Evolutionary conservation across 2,113 vertebrate genomes (phyloP).

Genomic region (Isurus oxyrinchus): DNA sequence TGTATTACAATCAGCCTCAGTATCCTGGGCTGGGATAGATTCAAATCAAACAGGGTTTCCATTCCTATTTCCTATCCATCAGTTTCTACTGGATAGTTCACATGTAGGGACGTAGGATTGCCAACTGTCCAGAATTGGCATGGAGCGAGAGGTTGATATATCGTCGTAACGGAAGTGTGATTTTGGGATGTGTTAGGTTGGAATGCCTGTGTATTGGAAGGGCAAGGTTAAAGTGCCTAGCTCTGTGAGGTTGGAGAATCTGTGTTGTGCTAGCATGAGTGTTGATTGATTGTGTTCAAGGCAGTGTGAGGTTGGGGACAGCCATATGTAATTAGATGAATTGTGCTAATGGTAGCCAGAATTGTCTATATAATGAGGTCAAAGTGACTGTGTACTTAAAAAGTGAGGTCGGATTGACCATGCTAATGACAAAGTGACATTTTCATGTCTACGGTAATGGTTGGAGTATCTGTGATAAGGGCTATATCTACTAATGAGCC

Average conservation of each 20-base stretch:
- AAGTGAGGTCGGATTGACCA: neutral
- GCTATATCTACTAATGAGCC: neutral
- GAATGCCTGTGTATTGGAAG: neutral
- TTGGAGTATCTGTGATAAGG: neutral
- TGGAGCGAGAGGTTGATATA: neutral
- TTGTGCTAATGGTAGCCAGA: neutral
- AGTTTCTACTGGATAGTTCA: neutral
- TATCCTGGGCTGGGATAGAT: neutral
- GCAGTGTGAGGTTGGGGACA: neutral
- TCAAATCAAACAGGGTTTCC: neutral
- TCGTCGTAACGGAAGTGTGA: neutral
- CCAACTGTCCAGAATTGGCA: neutral
- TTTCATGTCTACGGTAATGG: neutral
- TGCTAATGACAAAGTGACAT: conserved; percentile 12
- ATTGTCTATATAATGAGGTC: conserved; percentile 26
- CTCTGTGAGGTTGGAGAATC: neutral
- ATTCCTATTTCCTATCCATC: neutral
- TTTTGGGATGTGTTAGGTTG: neutral
- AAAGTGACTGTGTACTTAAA: conserved; percentile 14
- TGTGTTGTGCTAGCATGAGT: neutral
- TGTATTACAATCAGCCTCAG: neutral
- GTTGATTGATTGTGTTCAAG: neutral
- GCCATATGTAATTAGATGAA: neutral
- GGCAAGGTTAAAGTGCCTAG: neutral
- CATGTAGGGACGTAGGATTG: neutral